phyloP scores from a whole-genome alignment of 2,888 invertebrate genomes.

The Alviniconcha strummeri region DNA sequence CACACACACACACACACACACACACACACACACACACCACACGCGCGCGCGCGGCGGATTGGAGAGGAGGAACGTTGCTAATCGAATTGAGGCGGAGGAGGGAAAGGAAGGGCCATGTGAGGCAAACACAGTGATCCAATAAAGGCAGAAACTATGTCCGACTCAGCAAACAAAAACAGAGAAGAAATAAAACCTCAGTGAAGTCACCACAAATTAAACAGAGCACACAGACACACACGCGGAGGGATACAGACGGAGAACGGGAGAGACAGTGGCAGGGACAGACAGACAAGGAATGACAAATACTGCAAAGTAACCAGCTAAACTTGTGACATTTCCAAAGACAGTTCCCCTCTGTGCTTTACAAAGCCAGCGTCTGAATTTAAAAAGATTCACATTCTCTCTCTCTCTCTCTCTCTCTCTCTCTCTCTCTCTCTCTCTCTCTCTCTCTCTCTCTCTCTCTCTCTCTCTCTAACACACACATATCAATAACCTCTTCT shows the following conservation, averaged over 20 bases:
- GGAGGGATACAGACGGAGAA: background rate
- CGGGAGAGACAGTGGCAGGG: background rate
- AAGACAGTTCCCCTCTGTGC: background rate
- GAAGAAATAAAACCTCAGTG: too few relatives aligned
- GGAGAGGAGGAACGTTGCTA: background rate
- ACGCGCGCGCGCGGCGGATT: background rate
- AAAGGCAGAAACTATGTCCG: too few relatives aligned
- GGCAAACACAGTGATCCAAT: too few relatives aligned
- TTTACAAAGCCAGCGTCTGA: too few relatives aligned
- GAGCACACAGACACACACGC: background rate
- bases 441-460: constrained; percentile 5
- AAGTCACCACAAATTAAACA: too few relatives aligned
- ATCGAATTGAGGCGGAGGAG: background rate
- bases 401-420: background rate
- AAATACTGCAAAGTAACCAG: background rate
- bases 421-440: background rate
- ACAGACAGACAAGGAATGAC: background rate
- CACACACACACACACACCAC: background rate
- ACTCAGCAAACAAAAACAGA: too few relatives aligned
- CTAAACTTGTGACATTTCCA: background rate
- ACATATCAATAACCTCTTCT: background rate
- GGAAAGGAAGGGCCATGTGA: background rate
- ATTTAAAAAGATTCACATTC: background rate
- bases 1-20: background rate
- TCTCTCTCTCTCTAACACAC: constrained; percentile 14